Evolutionary conservation across 2,888 invertebrate genomes (phyloP), one percentile per base, ranked within the genome.

Genomic region (Ochropacha duplaris): DNA sequence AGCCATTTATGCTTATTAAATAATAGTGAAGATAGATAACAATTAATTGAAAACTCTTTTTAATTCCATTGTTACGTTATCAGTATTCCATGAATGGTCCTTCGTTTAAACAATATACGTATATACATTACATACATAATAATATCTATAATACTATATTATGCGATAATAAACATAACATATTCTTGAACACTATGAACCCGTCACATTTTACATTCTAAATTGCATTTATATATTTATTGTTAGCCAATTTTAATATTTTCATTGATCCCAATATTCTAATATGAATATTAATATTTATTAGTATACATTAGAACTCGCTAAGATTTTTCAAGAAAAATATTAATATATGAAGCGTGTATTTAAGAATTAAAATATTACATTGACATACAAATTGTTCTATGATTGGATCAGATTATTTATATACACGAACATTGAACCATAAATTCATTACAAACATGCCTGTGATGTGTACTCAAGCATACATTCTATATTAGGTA

Each of bases 381-480:
- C 2, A 44, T 44, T 19, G 19, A 19, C 19, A 39, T 39, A 39
- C 39, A 39, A n/a, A n/a, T n/a, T 16, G 16, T 16, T 16, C 6
- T 44, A 9, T 44, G 44, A 19, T 44, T 44, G 44, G 44, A 44
- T 44, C 19, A 6, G 19, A 9, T 44, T 19, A 9, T 16, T 19
- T 44, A 1, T 50, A 16, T 31, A 31, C 22, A 19, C 19, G 2
- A 31, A 52, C 19, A 22, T 6, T 22, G 31, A 56, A 44, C 44
- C 56, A 39, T 54, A 31, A 12, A 54, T 22, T 56, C 26, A 44
- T 54, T 58, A 36, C 31, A 12, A 49, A 54, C 49, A 16, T 64
- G 64, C 67, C 70, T 79, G 83, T 84, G 83, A 84, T 81, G 81
- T 74, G n/a, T 78, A 77, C 62, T 68, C 57, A 56, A 69, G 61